Base-by-base conservation (phyloP, 2,113 vertebrate species). In the Aramus guarauna region DNA sequence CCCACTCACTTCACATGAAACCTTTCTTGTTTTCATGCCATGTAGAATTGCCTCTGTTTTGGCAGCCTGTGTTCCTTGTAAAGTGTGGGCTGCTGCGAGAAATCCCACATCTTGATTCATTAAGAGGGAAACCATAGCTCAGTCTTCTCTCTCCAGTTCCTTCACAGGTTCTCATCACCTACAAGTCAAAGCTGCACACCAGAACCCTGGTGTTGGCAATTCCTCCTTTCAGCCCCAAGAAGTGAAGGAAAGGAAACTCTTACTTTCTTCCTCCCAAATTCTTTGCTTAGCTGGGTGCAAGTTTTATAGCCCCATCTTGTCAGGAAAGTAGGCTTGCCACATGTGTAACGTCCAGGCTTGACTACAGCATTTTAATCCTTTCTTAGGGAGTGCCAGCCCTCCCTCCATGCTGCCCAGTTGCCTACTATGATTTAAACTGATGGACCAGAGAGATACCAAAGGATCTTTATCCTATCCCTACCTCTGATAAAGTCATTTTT, bases 81-180 rank as follows among this genome's bases (percentile, higher is more conserved):
- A 91, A 92, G 48, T 16, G n/a, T 82, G 37, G 77, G 78, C 66
- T 2, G 22, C 50, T 78, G 36, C 48, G 43, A 71, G 64, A 75
- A 88, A 92, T 50, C 71, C 74, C 62, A 72, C 58, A 47, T 64
- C 53, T 78, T 55, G 66, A 81, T 74, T 87, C 68, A 94, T 78
- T 67, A 78, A 58, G 71, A 85, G 16, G 7, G 15, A 88, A 91
- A 56, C 18, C 12, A 1, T 41, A 77, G 24, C 64, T 74, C 72
- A 32, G 48, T 39, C 60, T 75, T 50, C 24, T 85, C 55, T 81
- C 58, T 43, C n/a, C 43, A 41, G 3, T 50, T 82, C 23, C 85
- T 63, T 50, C 66, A 30, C 12, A 88, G 50, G 48, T 6, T 75
- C 37, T 75, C 41, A 45, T 45, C 74, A 88, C 32, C 64, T 78